Evolutionary conservation across 1,140 invertebrate species (phyloP).

Genomic region (Pectinophora gossypiella): DNA sequence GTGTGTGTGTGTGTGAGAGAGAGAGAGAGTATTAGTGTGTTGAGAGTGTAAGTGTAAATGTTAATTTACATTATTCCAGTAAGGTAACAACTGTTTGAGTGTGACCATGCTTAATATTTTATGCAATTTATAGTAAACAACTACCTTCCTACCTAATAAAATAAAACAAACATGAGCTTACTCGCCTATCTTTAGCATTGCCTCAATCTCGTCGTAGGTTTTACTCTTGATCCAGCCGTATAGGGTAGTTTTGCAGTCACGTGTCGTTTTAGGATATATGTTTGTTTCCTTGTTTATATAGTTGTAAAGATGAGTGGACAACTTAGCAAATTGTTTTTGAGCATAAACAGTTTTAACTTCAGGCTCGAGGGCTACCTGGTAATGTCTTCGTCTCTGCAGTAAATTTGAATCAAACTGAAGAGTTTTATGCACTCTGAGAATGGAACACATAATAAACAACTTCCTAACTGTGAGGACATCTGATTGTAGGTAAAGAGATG

Average conservation of each 20-base stretch:
- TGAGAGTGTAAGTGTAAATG: background rate
- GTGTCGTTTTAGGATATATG: background rate
- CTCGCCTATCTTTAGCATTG: background rate
- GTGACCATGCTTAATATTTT: background rate
- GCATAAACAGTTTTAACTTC: background rate
- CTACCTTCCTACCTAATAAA: background rate
- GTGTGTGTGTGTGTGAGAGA: background rate
- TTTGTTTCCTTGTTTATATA: background rate
- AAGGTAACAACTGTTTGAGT: background rate
- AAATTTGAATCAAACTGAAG: background rate
- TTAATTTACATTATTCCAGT: no score
- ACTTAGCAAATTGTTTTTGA: background rate
- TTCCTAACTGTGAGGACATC: conserved; percentile 5
- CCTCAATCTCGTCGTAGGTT: background rate
- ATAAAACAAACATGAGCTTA: background rate
- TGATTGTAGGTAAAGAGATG: background rate
- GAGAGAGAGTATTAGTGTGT: background rate
- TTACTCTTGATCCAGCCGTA: background rate
- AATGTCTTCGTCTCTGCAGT: background rate
- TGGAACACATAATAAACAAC: background rate
- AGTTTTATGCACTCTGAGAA: background rate
- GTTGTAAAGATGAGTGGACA: background rate
- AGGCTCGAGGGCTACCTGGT: background rate
- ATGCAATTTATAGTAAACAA: background rate
- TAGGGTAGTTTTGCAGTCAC: background rate